Base-by-base conservation (phyloP, 1,140 invertebrate genomes). In the Heliconius congener region DNA sequence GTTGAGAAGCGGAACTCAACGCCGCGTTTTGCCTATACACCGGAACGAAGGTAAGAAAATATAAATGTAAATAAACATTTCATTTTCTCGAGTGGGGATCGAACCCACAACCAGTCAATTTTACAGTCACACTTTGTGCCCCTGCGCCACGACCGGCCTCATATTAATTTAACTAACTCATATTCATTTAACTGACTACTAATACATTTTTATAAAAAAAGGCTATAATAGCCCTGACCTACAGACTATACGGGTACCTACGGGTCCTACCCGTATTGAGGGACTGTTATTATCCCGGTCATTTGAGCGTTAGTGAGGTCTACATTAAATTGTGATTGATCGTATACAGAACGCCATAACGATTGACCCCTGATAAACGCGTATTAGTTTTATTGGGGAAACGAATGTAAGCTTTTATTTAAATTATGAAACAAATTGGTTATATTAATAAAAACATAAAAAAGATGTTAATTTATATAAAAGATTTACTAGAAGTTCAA, bases 291-390 rank as follows among this genome's bases (percentile, higher is more conserved):
- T 23, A 71, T n/a, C 50, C 50, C 84, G 85, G 85, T 72, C 82
- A 73, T 76, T 83, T 83, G 82, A 84, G 85, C 86, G 9, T 66
- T 66, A 27, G 23, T 66, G 60, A 74, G 27, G 73, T 34, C 74
- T 77, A 82, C 82, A 84, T 86, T 88, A 91, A 87, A 91, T 91
- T 88, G 87, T 89, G 89, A 81, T 92, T 90, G 90, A 93, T 91
- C 83, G 84, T 82, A 81, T 79, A 82, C 77, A 77, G 82, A 81
- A 91, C 88, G 87, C 84, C 89, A 77, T 84, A 90, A 89, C 81
- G 88, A 91, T 91, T 89, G 87, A 81, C 34, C 79, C 73, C 83
- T 87, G 88, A 92, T 92, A 91, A 90, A 85, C 71, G 71, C 73
- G 83, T 87, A 91, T 91, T 91, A 90, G 85, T 93, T 90, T 86